Percentiles rank a stretch among this genome's conserved stretches.
Evolutionary conservation across 2,888 invertebrate genomes (phyloP).

Genomic region (Zootermopsis nevadensis): DNA sequence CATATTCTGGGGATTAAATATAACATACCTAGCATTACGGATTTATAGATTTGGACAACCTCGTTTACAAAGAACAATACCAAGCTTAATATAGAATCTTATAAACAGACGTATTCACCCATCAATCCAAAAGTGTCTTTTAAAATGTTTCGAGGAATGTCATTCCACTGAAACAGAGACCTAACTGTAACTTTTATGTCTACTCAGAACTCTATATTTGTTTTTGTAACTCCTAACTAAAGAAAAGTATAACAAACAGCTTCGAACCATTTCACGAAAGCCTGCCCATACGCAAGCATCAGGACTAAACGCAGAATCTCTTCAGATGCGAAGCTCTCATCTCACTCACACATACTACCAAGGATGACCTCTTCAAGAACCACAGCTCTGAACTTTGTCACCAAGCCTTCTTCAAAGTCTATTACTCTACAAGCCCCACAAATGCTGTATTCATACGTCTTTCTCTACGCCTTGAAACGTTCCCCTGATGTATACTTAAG

Average conservation of each 20-base stretch:
- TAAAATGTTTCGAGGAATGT: too few relatives aligned
- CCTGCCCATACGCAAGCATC: neutral
- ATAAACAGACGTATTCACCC: too few relatives aligned
- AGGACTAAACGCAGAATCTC: neutral
- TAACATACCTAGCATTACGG: too few relatives aligned
- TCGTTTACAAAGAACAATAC: too few relatives aligned
- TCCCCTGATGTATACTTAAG: slow-evolving; percentile 26
- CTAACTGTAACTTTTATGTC: too few relatives aligned
- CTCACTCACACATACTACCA: neutral
- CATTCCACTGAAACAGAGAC: too few relatives aligned
- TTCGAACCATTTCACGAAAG: neutral
- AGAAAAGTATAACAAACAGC: neutral
- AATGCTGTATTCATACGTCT: slow-evolving; percentile 19
- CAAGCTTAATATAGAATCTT: too few relatives aligned
- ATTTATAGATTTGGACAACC: too few relatives aligned
- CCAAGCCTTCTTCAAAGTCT: neutral
- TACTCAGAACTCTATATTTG: too few relatives aligned
- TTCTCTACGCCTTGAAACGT: neutral
- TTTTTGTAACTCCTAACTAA: neutral
- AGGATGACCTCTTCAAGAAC: slow-evolving; percentile 19
- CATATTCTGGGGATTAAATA: too few relatives aligned
- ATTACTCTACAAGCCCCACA: neutral
- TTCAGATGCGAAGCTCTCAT: neutral
- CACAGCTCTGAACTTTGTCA: neutral
- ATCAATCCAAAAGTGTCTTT: too few relatives aligned